Base-by-base conservation (phyloP, 1,140 invertebrate genomes). In the Leptestheria dahalacensis region DNA sequence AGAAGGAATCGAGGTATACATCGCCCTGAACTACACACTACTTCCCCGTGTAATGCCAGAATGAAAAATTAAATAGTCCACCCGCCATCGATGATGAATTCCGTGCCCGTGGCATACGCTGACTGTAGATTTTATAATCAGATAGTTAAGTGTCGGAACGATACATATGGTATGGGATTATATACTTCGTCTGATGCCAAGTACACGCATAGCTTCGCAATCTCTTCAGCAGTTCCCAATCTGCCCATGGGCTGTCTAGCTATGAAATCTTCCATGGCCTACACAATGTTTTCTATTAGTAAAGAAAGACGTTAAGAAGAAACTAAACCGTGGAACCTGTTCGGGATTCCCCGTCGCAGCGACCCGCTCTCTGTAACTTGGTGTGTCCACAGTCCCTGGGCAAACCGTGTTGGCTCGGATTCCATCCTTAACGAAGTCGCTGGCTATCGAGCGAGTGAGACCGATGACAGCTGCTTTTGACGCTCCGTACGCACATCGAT, bases 401-500 rank as follows among this genome's bases (percentile, higher is more conserved):
- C 72, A 73, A 54, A 75, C 65, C 59, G 63, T 65, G 61, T 73
- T 74, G 48, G 65, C 68, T 24, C 73, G 61, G 50, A 76, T 70
- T 20, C 70, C 69, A 46, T 74, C 63, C 0, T 61, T 29, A 4
- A 74, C 66, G 46, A 59, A 66, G 46, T 66, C 65, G 4, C 64
- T 67, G 2, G 74, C 74, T 51, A 76, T 66, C 0, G 71, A 69
- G 64, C 74, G 75, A 1, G 70, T 74, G 0, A 76, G 64, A 1
- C 73, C 74, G 26, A 74, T 73, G 3, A 76, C 68, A 15, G 73
- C 74, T 1, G 70, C 74, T 62, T 76, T 75, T 0, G 73, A 70
- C 0, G 71, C 66, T 1, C 68, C 67, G 59, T 76, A 76, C 0
- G 71, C 71, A 66, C 66, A 74, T 24, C 74, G 61, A 49, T 70